Percentiles rank a stretch among this genome's conserved stretches.
phyloP scores from a whole-genome alignment of 2,888 invertebrate genomes.

The Lathronympha strigana region DNA sequence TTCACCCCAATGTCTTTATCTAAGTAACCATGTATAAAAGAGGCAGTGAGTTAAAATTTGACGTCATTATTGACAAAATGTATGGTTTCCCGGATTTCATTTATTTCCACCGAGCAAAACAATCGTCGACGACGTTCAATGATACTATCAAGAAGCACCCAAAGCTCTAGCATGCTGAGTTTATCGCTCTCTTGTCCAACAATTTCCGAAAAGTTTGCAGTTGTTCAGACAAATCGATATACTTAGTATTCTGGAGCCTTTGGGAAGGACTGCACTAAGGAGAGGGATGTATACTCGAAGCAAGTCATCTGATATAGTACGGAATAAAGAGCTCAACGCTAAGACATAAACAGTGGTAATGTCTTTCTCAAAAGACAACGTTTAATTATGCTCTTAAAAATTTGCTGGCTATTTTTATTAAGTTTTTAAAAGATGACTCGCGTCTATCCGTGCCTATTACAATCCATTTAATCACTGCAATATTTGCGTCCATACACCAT shows the following conservation, averaged over 20 bases:
- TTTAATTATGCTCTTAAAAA: too few species aligned
- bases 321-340: neutral
- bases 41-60: constrained; percentile 10
- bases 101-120: constrained; percentile 6
- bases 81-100: neutral
- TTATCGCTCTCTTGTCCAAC: constrained; percentile 7
- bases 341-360: neutral
- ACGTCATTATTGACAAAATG: neutral
- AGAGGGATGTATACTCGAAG: constrained; percentile 45
- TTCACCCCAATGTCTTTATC: neutral
- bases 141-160: neutral
- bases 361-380: too few species aligned
- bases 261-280: constrained; percentile 51
- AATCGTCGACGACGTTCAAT: constrained; percentile 26
- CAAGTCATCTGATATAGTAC: constrained; percentile 1
- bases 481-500: constrained; percentile 67
- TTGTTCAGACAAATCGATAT: neutral
- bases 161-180: constrained; percentile 10
- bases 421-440: neutral
- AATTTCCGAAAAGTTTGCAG: neutral
- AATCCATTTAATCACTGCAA: constrained; percentile 72
- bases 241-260: constrained; percentile 11
- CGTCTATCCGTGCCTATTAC: constrained; percentile 52
- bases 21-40: neutral
- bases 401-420: neutral